Conservation (phyloP, 2,888 invertebrate species). For the Sphecodes monilicornis region DNA sequence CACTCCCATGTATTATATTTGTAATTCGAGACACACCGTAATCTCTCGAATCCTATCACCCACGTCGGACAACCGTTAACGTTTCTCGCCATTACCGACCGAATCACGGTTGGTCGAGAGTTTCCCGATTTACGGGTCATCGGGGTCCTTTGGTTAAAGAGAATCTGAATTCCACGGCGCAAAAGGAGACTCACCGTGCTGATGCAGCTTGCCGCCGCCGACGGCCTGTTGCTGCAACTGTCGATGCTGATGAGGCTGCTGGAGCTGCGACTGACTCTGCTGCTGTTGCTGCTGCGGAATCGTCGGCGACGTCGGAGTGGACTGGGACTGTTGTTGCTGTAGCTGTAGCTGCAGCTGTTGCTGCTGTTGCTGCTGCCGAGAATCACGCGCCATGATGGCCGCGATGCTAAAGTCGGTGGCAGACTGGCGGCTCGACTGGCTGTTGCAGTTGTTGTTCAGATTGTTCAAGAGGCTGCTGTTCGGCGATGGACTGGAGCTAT, state of each 20-base stretch:
- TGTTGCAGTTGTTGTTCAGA: conserved; percentile 80
- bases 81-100: neutral
- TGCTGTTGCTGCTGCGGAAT: conserved; percentile 82
- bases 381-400: conserved; percentile 95
- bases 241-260: conserved; percentile 82
- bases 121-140: neutral
- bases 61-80: neutral
- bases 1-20: neutral
- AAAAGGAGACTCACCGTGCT: conserved; percentile 77
- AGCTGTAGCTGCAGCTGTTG: conserved; percentile 85
- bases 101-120: neutral
- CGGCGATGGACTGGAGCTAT: conserved; percentile 86
- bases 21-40: neutral
- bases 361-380: conserved; percentile 86
- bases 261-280: conserved; percentile 82
- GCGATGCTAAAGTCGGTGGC: conserved; percentile 98
- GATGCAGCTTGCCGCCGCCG: conserved; percentile 81
- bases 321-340: conserved; percentile 77
- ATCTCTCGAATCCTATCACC: conserved; percentile 1
- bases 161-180: neutral
- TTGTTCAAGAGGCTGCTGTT: conserved; percentile 81
- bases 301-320: conserved; percentile 70
- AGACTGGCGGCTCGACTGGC: conserved; percentile 88
- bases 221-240: conserved; percentile 82
- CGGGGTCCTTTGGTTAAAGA: neutral